phyloP scores from a whole-genome alignment of 2,888 invertebrate genomes.

The Epinotia brunnichana region DNA sequence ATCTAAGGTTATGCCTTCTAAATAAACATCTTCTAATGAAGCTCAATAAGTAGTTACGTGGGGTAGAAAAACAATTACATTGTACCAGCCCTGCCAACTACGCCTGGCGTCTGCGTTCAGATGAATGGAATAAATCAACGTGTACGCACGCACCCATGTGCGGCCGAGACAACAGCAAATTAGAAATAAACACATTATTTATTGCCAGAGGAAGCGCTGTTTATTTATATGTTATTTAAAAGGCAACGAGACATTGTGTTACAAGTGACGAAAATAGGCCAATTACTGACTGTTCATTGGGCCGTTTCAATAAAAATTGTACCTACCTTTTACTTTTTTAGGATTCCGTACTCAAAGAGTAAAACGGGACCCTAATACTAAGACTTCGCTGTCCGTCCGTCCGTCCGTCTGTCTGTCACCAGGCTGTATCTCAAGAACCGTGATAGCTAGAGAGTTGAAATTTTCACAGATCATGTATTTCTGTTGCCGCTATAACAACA shows the following conservation, averaged over 20 bases:
- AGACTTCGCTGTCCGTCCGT: too few species aligned
- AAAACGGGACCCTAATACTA: too few species aligned
- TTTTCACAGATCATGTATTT: too few species aligned
- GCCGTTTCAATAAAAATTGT: too few species aligned
- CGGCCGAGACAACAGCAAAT: constrained; percentile 33
- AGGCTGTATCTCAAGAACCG: too few species aligned
- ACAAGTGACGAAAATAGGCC: too few species aligned
- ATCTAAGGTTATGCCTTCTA: not conserved
- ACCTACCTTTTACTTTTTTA: too few species aligned
- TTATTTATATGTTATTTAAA: constrained; percentile 1
- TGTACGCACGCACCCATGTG: constrained; percentile 10
- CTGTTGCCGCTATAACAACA: too few species aligned
- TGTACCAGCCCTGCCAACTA: constrained; percentile 38
- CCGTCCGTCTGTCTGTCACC: too few species aligned
- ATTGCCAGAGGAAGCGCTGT: constrained; percentile 9
- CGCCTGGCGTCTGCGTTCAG: constrained; percentile 28
- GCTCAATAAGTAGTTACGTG: constrained; percentile 21
- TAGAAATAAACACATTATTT: constrained; percentile 35
- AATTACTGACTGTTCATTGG: too few species aligned
- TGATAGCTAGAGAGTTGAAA: too few species aligned
- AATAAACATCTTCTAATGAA: constrained; percentile 22
- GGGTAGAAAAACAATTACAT: constrained; percentile 39
- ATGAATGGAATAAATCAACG: constrained; percentile 32
- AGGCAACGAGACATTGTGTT: not conserved
- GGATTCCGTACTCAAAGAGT: too few species aligned